A percentile compares a stretch with the other conserved stretches of the same genome.
These are phyloP conservation scores for Cettia cetti DNA, from an alignment of 2,113 vertebrate species.

Conservation along the genomic window DNA sequence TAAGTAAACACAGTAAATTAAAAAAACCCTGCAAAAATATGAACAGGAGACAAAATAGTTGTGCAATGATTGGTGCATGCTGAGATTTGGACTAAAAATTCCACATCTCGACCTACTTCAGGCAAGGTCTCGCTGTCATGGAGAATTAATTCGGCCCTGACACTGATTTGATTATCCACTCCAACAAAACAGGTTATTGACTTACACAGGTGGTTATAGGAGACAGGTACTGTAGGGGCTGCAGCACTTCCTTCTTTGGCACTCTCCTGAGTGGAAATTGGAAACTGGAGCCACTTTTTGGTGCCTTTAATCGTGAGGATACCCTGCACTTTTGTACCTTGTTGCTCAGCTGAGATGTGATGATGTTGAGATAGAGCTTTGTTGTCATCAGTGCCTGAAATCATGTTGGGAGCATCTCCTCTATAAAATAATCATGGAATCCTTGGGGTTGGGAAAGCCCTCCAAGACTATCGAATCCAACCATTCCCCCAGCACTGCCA, in stretches of 20 bases:
- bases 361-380: not conserved
- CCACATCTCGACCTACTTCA: not conserved
- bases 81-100: not conserved
- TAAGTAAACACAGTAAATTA: not conserved
- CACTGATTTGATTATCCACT: not conserved
- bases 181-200: not conserved
- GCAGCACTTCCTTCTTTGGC: not conserved
- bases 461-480: accelerated
- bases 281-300: not conserved
- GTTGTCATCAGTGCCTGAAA: not conserved
- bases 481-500: not conserved
- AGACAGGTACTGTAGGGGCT: not conserved
- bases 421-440: not conserved
- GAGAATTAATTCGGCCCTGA: not conserved
- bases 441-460: not conserved
- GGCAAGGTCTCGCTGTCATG: not conserved
- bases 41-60: not conserved
- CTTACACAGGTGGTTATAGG: not conserved
- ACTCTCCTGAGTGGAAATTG: not conserved
- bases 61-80: not conserved
- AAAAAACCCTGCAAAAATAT: not conserved
- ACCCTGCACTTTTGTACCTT: not conserved
- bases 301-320: not conserved
- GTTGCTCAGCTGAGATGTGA: not conserved
- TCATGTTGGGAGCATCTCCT: accelerated